Evolutionary conservation across 2,797 vertebrate species (phyloP).

Genomic region (Anguilla marmorata): DNA sequence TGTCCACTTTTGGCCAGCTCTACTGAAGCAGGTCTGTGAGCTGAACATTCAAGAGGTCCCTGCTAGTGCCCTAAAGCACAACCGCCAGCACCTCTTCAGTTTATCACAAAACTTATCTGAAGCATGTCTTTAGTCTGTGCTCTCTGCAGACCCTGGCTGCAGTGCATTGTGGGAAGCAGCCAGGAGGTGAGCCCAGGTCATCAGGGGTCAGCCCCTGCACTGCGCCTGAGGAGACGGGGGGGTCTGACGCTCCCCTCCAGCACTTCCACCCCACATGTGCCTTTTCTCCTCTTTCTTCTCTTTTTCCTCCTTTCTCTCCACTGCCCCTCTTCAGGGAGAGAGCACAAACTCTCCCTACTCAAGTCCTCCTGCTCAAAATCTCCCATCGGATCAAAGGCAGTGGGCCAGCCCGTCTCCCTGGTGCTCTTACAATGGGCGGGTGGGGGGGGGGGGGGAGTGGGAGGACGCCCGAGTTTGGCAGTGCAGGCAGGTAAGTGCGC

Average conservation of each 20-base stretch:
- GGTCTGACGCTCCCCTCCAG: slow-evolving; percentile 69
- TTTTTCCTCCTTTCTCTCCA: slow-evolving; percentile 30
- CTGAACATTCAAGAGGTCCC: background rate
- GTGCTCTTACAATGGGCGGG: slow-evolving; percentile 72
- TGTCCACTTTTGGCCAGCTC: background rate
- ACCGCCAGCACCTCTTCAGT: background rate
- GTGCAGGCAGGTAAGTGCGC: slow-evolving; percentile 74
- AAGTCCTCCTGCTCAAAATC: slow-evolving; percentile 60
- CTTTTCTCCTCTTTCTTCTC: slow-evolving; percentile 30
- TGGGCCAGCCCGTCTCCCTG: slow-evolving; percentile 73
- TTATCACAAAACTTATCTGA: background rate
- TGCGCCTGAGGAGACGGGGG: slow-evolving; percentile 63
- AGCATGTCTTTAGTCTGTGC: background rate
- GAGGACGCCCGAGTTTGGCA: slow-evolving; percentile 62
- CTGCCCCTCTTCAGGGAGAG: slow-evolving; percentile 38
- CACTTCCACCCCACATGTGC: slow-evolving; percentile 59
- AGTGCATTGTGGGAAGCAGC: slow-evolving; percentile 32
- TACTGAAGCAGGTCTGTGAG: background rate
- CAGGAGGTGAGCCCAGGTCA: slow-evolving; percentile 52
- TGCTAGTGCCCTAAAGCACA: background rate
- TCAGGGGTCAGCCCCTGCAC: slow-evolving; percentile 64
- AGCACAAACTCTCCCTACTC: slow-evolving; percentile 53
- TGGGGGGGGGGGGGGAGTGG: slow-evolving; percentile 21
- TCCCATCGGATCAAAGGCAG: slow-evolving; percentile 72
- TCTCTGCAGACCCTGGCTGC: slow-evolving; percentile 47